These are phyloP conservation scores for Platycheirus rosarum DNA, from an alignment of 2,888 invertebrate genomes.

Conservation along the genomic window DNA sequence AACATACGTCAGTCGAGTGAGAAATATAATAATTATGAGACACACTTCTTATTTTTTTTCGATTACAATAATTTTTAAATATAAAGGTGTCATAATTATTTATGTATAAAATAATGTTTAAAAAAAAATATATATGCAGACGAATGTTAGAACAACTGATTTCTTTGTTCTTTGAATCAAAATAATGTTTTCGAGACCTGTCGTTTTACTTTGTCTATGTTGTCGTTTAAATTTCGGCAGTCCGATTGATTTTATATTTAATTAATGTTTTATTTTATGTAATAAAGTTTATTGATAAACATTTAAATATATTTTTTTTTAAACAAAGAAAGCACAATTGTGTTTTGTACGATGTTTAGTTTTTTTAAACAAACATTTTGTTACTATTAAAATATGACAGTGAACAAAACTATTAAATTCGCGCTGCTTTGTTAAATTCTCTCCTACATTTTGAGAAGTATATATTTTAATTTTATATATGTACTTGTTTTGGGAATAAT, in stretches of 20 bases:
- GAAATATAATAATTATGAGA: slow-evolving; percentile 52
- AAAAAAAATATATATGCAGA: slow-evolving; percentile 34
- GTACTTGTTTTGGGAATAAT: slow-evolving; percentile 21
- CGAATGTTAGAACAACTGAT: slow-evolving; percentile 42
- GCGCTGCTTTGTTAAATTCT: slow-evolving; percentile 20
- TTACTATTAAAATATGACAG: slow-evolving; percentile 21
- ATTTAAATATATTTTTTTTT: background rate
- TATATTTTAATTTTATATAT: background rate
- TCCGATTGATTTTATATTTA: slow-evolving; percentile 29
- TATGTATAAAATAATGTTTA: slow-evolving; percentile 32
- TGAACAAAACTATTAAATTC: slow-evolving; percentile 27
- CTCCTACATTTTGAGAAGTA: slow-evolving; percentile 38
- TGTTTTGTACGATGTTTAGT: slow-evolving; percentile 17
- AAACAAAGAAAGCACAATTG: slow-evolving; percentile 33
- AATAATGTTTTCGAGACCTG: slow-evolving; percentile 16
- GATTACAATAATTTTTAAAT: slow-evolving; percentile 43
- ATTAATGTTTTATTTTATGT: slow-evolving; percentile 1
- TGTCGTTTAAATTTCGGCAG: slow-evolving; percentile 30
- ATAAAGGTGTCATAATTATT: slow-evolving; percentile 50
- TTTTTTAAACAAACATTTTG: slow-evolving; percentile 36
- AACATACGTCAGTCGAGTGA: slow-evolving; percentile 68
- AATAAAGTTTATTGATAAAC: slow-evolving; percentile 26
- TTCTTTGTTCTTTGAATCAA: slow-evolving; percentile 34
- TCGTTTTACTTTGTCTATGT: slow-evolving; percentile 26
- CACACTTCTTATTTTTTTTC: slow-evolving; percentile 46